phyloP scores from a whole-genome alignment of 1,140 invertebrate species.

The Diplogasteroides magnus region DNA sequence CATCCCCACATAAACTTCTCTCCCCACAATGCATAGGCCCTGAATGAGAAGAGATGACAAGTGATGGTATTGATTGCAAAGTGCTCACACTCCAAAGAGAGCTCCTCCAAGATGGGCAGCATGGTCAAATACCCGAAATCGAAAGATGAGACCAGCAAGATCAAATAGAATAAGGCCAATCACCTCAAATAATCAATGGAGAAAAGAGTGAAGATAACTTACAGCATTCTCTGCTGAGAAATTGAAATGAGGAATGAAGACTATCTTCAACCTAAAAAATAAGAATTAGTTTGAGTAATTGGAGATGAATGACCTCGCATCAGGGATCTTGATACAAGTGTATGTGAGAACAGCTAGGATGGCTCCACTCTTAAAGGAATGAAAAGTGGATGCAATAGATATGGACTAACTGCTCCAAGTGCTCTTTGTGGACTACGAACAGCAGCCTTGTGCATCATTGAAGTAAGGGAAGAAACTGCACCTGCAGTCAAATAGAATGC shows the following conservation, averaged over 20 bases:
- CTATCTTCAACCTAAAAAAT: too few species aligned
- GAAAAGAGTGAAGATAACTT: neutral
- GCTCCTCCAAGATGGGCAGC: constrained; percentile 93
- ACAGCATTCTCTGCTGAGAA: constrained; percentile 78
- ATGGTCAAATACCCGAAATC: constrained; percentile 92
- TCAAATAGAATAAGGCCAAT: constrained; percentile 79
- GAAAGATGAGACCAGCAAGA: constrained; percentile 70
- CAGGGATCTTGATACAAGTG: constrained; percentile 77
- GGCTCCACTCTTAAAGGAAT: constrained; percentile 74
- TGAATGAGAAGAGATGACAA: neutral
- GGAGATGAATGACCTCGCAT: too few species aligned
- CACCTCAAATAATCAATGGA: constrained; percentile 56
- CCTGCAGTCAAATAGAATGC: constrained; percentile 80
- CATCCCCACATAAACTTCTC: constrained; percentile 1
- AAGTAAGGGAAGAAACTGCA: constrained; percentile 76
- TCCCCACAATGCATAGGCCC: neutral
- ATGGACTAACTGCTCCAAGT: constrained; percentile 76
- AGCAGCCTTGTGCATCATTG: constrained; percentile 73
- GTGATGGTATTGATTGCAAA: too few species aligned
- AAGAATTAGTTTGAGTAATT: too few species aligned
- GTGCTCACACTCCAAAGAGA: constrained; percentile 78
- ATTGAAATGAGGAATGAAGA: constrained; percentile 79
- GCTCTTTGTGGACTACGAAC: constrained; percentile 68
- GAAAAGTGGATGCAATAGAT: constrained; percentile 38
- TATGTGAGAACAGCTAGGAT: constrained; percentile 82